These are phyloP conservation scores for Actenoides lindsayi DNA, from an alignment of 2,113 vertebrate species.

Conservation along the genomic window DNA sequence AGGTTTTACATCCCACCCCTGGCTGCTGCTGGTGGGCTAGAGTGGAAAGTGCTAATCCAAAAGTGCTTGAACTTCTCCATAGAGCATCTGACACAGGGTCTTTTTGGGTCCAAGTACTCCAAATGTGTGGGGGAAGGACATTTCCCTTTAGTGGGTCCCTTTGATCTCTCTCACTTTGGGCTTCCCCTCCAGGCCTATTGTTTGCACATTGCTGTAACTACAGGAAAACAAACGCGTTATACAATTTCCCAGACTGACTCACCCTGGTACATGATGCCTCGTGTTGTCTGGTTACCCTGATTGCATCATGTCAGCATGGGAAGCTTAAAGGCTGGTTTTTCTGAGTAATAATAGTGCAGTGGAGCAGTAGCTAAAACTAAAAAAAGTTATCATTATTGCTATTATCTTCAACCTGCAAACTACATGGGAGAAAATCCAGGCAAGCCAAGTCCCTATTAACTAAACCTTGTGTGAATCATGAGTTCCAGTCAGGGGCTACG, in stretches of 20 bases:
- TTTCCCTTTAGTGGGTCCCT: slow-evolving; percentile 29
- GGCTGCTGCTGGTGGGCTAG: neutral
- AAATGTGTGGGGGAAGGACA: slow-evolving; percentile 34
- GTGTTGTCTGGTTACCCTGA: slow-evolving; percentile 53
- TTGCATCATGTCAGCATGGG: slow-evolving; percentile 52
- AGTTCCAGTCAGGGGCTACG: slow-evolving; percentile 40
- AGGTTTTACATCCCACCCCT: neutral
- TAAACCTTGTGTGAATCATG: slow-evolving; percentile 46
- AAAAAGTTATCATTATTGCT: neutral
- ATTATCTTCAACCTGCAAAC: slow-evolving; percentile 31
- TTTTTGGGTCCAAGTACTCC: slow-evolving; percentile 35
- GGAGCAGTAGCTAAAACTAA: neutral
- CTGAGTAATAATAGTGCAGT: slow-evolving; percentile 30
- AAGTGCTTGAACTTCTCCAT: neutral
- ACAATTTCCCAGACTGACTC: slow-evolving; percentile 70
- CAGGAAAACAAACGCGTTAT: slow-evolving; percentile 57
- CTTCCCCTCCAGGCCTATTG: slow-evolving; percentile 63
- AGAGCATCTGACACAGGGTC: neutral
- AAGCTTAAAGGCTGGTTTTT: slow-evolving; percentile 47
- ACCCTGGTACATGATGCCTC: slow-evolving; percentile 51
- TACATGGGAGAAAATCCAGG: neutral
- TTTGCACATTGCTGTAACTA: slow-evolving; percentile 59
- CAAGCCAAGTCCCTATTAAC: neutral
- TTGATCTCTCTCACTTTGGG: slow-evolving; percentile 55
- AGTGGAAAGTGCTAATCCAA: neutral